Base-by-base conservation (phyloP, 2,888 invertebrate genomes). In the Sceliomorpha sp. region DNA sequence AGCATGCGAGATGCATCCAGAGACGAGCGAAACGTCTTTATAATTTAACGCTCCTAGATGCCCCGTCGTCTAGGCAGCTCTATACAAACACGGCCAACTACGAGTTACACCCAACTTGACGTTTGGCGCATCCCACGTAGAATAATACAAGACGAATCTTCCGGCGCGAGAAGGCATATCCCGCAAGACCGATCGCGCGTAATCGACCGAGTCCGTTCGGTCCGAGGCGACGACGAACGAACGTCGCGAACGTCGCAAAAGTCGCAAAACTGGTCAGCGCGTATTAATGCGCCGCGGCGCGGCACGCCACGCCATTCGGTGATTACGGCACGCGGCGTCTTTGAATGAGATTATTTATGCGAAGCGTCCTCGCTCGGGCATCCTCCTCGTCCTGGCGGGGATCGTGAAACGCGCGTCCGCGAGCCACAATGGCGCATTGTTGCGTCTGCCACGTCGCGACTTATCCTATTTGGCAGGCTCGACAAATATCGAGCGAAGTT, bases 231-330 rank as follows among this genome's bases (percentile, higher is more conserved):
- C n/a, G n/a, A n/a, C n/a, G n/a, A n/a, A n/a, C n/a, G n/a, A n/a
- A n/a, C n/a, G n/a, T n/a, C 80, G 80, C 77, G 59, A 58, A 73
- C 70, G 76, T 75, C 79, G 78, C 74, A 76, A 74, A 73, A 74
- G 75, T 77, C 73, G 77, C 77, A 77, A 76, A 82, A 77, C 78
- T 78, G 80, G 80, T 77, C 80, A 83, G 77, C 79, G 77, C 77
- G 78, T 84, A 85, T 85, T 85, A 85, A 86, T 86, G 86, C 70
- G 72, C 68, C 75, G 77, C 77, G 74, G 81, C 86, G 86, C 70
- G 72, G 66, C 75, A 77, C 77, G 74, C 81, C 86, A 85, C 84
- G 84, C 83, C 78, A 85, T 81, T 80, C 78, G 69, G 78, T 79
- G 83, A 85, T 86, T 85, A 85, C 74, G 79, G 78, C 69, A 69